Evolutionary conservation across 2,888 invertebrate species (phyloP), one percentile per base, ranked within the genome.

Genomic region (Caenorhabditis virilis): DNA sequence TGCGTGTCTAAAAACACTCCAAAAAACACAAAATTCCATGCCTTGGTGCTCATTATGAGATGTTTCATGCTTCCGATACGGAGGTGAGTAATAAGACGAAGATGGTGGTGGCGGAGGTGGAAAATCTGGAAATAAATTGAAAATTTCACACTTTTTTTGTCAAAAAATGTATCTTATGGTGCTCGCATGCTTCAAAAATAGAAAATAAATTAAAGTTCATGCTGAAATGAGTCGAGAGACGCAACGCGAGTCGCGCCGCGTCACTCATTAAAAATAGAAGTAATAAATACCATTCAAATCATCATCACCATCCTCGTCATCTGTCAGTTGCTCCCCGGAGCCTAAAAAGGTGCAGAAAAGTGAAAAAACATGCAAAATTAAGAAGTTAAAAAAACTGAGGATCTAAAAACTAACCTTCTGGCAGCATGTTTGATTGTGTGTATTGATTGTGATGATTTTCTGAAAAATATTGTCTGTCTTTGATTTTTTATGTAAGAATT

Each of bases 361-460:
- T 3, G 13, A 15, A 18, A 46, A 49, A 42, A 33, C 25, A 36
- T 6, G 41, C 38, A 49, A 20, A 35, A 49, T 33, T 46, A 45
- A 25, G 18, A 33, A 48, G 30, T 16, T 22, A 35, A 47, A 41
- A 41, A 39, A 9, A 22, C 46, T 46, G 26, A 16, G 33, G 9
- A 46, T 42, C 39, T 26, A 33, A 26, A 39, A 50, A 45, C 18
- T 30, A 20, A 63, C 62, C 62, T 63, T 63, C 62, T 22, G 62
- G 57, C 36, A 63, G 47, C 6, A 63, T n/a, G 30, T 63, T 63
- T 15, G 62, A 43, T 2, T 57, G 38, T 1, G 48, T 13, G 27
- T 57, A 56, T 16, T 63, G 52, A 16, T 57, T 36, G 42, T 62
- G 57, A 13, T 53, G 45, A 35, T 41, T 63, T 52, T 63, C 62